A percentile compares a stretch with the other conserved stretches of the same genome.
Evolutionary conservation across 1,140 invertebrate species (phyloP).

Genomic region (Eubasilissa regina): DNA sequence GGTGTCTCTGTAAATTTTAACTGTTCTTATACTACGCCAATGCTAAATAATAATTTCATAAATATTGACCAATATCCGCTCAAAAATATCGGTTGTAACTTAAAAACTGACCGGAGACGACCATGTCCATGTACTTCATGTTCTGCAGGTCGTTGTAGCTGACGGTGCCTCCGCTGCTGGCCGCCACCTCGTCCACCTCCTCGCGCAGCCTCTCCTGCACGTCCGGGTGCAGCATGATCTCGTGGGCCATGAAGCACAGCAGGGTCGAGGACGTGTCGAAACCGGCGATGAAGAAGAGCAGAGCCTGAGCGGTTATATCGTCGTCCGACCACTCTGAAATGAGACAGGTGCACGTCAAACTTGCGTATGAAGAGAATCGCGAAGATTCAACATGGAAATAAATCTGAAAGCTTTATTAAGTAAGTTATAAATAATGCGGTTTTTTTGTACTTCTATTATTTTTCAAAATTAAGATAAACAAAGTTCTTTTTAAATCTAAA

Average conservation of each 20-base stretch:
- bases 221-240: constrained; percentile 70
- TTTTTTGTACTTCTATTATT: too few species aligned
- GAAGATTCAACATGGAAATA: too few species aligned
- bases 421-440: too few species aligned
- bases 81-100: too few species aligned
- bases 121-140: constrained; percentile 68
- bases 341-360: not conserved
- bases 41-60: too few species aligned
- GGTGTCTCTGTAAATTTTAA: too few species aligned
- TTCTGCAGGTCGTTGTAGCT: constrained; percentile 64
- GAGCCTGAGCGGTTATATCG: constrained; percentile 47
- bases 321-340: constrained; percentile 52
- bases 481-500: too few species aligned
- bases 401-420: too few species aligned
- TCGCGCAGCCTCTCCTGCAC: constrained; percentile 68
- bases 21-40: too few species aligned
- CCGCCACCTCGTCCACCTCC: constrained; percentile 67
- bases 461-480: too few species aligned
- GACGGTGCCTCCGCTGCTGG: constrained; percentile 59
- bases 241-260: constrained; percentile 51
- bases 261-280: constrained; percentile 62
- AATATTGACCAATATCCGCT: too few species aligned
- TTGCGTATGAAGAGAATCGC: too few species aligned
- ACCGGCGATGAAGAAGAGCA: constrained; percentile 53
- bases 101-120: constrained; percentile 62